Evolutionary conservation across 2,888 invertebrate species (phyloP), one percentile per base, ranked within the genome.

Genomic region (Sycophila texana): DNA sequence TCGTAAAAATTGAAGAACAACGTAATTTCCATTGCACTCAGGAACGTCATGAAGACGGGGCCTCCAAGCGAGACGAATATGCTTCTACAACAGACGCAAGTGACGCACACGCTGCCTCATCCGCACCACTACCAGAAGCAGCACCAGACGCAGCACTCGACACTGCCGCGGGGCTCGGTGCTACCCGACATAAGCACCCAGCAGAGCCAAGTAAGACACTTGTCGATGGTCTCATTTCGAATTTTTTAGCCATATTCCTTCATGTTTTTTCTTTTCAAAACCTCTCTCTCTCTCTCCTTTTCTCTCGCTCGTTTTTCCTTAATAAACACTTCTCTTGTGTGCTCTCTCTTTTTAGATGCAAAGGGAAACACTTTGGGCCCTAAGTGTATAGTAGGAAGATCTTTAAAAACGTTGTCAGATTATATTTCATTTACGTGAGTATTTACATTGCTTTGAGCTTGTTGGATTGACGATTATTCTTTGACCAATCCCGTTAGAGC

Each of bases 31-130:
- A n/a, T 55, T 63, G 20, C 26, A 81, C 84, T 26, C 84, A 89
- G 89, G 80, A 92, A 92, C 84, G 90, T 94, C 53, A 92, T 94
- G 72, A 94, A 94, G 80, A 93, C 93, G 1, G 75, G 66, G 0
- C 93, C 94, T 75, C 93, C 94, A 4, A 91, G 91, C 71, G 93
- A 93, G 82, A 91, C 94, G 20, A 94, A 93, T 86, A 78, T 90
- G 80, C 76, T 88, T 71, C 84, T 87, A 72, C 85, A 85, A 74
- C 87, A 88, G 84, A 87, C 87, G 74, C 88, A 89, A 83, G 87
- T 88, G 82, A 88, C 88, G 80, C 88, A 89, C 81, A 88, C 90
- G 79, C 82, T 89, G 81, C 91, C 92, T 80, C 91, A 92, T 77
- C 91, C 91, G 81, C 90, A 91, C 80, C 90, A 90, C 81, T 90